These are phyloP conservation scores for Tolmerus cingulatus DNA, from an alignment of 2,888 invertebrate genomes.

Conservation along the genomic window DNA sequence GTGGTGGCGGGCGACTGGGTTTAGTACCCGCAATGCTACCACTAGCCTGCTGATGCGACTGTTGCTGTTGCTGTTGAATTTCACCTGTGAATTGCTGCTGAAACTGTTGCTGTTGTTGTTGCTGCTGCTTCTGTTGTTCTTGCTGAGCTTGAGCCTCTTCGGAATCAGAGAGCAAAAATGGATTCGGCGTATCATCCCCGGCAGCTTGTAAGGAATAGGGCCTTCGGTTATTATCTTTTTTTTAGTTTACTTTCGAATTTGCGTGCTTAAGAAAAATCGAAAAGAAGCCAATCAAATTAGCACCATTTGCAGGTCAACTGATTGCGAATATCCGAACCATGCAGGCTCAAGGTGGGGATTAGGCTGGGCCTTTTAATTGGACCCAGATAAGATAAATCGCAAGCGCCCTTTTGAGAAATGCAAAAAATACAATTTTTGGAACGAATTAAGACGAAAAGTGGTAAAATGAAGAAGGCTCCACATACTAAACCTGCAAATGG, in stretches of 20 bases:
- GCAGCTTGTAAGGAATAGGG: slow-evolving; percentile 50
- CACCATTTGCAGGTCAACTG: background rate
- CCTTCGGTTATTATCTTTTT: slow-evolving; percentile 22
- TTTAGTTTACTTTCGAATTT: background rate
- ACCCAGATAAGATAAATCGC: background rate
- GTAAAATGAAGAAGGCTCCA: background rate
- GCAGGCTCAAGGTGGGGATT: background rate
- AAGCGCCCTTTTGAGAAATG: background rate
- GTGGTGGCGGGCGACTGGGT: slow-evolving; percentile 63
- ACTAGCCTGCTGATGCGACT: slow-evolving; percentile 36
- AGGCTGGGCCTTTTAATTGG: background rate
- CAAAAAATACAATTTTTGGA: background rate
- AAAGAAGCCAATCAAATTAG: background rate
- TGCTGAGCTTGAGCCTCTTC: slow-evolving; percentile 45
- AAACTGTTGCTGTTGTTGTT: slow-evolving; percentile 51
- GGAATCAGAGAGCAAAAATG: slow-evolving; percentile 58
- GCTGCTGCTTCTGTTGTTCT: slow-evolving; percentile 46
- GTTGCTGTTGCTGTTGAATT: slow-evolving; percentile 32
- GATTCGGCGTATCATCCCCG: slow-evolving; percentile 58
- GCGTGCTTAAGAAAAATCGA: background rate
- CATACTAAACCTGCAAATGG: background rate
- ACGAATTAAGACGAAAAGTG: background rate
- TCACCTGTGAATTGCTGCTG: slow-evolving; percentile 42
- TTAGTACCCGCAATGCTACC: slow-evolving; percentile 30
- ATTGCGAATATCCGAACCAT: background rate